A percentile compares a stretch with the other conserved stretches of the same genome.
These are phyloP conservation scores for Fopius arisanus DNA, from an alignment of 1,140 invertebrate species.

Conservation along the genomic window DNA sequence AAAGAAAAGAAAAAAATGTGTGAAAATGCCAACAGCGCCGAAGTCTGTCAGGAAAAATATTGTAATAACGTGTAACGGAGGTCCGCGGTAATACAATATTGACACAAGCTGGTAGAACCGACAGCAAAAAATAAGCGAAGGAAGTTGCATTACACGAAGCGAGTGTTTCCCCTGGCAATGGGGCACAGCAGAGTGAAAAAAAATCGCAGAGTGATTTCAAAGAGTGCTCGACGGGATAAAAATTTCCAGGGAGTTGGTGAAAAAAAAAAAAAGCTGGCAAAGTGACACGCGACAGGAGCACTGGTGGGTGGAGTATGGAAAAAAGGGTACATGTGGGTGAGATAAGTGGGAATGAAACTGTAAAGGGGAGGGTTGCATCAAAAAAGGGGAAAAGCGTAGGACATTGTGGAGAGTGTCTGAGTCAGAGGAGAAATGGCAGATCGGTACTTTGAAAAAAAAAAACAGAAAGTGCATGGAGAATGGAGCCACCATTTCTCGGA, in stretches of 20 bases:
- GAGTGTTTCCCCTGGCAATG: background rate
- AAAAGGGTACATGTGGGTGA: conserved; percentile 17
- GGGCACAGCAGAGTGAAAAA: background rate
- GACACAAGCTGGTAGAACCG: background rate
- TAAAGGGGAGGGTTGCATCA: conserved; percentile 19
- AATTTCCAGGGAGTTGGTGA: background rate
- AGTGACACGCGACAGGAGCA: conserved; percentile 22
- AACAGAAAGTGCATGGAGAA: background rate
- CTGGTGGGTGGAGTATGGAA: background rate
- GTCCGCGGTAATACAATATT: background rate
- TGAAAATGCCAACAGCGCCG: background rate
- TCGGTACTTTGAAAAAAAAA: no score
- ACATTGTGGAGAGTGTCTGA: background rate
- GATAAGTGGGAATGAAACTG: conserved; percentile 19
- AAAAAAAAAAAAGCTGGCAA: background rate
- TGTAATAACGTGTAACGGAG: background rate
- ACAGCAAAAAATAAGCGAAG: background rate
- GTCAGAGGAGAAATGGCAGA: conserved; percentile 1
- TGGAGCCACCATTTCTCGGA: background rate
- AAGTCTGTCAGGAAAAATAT: background rate
- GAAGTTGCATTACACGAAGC: background rate
- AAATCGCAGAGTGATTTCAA: conserved; percentile 10
- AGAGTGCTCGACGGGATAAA: conserved; percentile 15
- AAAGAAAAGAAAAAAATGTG: background rate
- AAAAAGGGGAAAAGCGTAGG: conserved; percentile 14